phyloP scores from a whole-genome alignment of 2,888 invertebrate genomes.

The Morinoia aosen region DNA sequence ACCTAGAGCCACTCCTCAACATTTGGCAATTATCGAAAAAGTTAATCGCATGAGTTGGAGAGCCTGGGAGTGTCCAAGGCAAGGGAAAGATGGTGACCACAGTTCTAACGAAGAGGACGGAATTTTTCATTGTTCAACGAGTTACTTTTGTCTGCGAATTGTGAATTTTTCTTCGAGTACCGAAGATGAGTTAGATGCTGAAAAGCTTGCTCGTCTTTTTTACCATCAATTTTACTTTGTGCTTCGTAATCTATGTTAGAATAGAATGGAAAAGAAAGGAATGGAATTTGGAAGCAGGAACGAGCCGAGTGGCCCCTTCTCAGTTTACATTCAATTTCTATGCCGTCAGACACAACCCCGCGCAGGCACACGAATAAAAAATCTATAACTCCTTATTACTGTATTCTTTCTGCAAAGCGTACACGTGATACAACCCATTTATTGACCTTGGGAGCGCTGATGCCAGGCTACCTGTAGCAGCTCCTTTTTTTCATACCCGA shows the following conservation, averaged over 20 bases:
- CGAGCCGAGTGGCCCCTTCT: neutral
- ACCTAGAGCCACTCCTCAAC: neutral
- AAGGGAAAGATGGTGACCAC: no score
- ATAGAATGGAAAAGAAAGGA: neutral
- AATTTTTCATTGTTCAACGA: neutral
- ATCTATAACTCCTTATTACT: neutral
- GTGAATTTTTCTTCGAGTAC: neutral
- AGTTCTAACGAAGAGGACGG: neutral
- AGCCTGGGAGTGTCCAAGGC: neutral
- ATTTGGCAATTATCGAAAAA: neutral
- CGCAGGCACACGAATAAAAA: no score
- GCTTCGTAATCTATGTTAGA: no score
- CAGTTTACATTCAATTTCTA: no score
- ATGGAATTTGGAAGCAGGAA: neutral
- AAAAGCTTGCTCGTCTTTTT: neutral
- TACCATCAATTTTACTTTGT: neutral
- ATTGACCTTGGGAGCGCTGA: neutral
- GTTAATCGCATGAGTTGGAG: neutral
- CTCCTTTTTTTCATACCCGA: neutral
- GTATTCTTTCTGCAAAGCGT: neutral
- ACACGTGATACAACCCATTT: neutral
- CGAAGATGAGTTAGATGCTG: neutral
- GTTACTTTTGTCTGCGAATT: neutral
- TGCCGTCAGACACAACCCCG: no score
- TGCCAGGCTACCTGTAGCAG: neutral